These are phyloP conservation scores for Octonoba sinensis DNA, from an alignment of 2,888 invertebrate species.

Conservation along the genomic window DNA sequence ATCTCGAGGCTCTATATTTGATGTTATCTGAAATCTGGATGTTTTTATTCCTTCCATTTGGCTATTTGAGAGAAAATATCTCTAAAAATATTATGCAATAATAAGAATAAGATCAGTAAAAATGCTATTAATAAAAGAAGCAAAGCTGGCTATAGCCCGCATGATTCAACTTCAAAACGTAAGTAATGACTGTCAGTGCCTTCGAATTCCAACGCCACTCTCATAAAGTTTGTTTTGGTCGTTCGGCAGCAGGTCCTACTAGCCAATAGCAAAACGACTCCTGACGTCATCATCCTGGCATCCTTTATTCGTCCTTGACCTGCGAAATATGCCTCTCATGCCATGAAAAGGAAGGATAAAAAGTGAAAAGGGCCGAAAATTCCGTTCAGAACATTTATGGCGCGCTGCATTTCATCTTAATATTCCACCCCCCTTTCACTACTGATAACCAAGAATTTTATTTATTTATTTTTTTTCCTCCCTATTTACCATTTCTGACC, in stretches of 20 bases:
- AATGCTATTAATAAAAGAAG: no score
- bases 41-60: no score
- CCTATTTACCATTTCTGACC: not conserved
- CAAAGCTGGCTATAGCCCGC: no score
- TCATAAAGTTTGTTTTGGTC: constrained; percentile 52
- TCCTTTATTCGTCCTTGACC: constrained; percentile 62
- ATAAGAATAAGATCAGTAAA: no score
- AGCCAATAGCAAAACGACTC: constrained; percentile 29
- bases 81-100: no score
- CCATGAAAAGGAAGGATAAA: constrained; percentile 37
- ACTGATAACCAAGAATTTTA: constrained; percentile 18
- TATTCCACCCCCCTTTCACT: constrained; percentile 32
- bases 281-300: constrained; percentile 40
- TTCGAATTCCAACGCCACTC: constrained; percentile 36
- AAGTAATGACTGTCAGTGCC: no score
- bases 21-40: no score
- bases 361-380: constrained; percentile 41
- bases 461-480: constrained; percentile 5
- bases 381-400: constrained; percentile 54
- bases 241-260: constrained; percentile 30
- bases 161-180: no score
- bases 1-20: no score
- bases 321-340: constrained; percentile 36
- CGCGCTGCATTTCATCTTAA: constrained; percentile 48
- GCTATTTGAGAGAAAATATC: no score